Base-by-base conservation (phyloP, 2,888 invertebrate genomes). In the Chrysolina haemoptera region DNA sequence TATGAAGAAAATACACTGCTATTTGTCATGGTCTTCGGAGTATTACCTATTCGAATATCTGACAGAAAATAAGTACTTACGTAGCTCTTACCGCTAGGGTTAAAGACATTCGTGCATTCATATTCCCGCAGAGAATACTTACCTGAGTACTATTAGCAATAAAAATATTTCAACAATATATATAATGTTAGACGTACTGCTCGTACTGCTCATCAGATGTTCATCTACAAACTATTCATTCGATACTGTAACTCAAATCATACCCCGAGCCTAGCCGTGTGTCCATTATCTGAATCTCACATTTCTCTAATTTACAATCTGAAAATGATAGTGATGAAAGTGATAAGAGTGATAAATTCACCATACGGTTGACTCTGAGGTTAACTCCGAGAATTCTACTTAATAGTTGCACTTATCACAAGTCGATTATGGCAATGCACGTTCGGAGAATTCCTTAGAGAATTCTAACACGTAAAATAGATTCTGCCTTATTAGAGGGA, bases 381-480 rank as follows among this genome's bases (percentile, higher is more conserved):
- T 59, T 59, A 59, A 59, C 59, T 59, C 40, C n/a, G 27, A 66
- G 73, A 70, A 70, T 73, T 62, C 69, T 41, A n/a, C 53, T 70
- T 73, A 73, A 73, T 69, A 73, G 73, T 66, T 53, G 70, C 70
- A 70, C 70, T 73, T 73, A 73, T 73, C 70, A 66, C 35, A 50
- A 43, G 69, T 55, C 70, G 62, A 70, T 73, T 73, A 73, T 66
- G 73, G 66, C 65, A 59, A 65, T 62, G 69, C 66, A 70, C 70
- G 65, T 66, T 59, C n/a, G n/a, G n/a, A n/a, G 70, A 62, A 59
- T 66, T 71, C 71, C 73, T 46, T 50, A 68, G 68, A 72, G 76
- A 73, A 76, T 76, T 70, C 74, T 71, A 74, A 76, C 76, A 76
- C 71, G 76, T 74, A 68, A 73, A 76, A 76, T 63, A 65, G 70